A percentile compares a stretch with the other conserved stretches of the same genome.
These are phyloP conservation scores for Prunella fulvescens DNA, from an alignment of 2,113 vertebrate species.

Conservation along the genomic window DNA sequence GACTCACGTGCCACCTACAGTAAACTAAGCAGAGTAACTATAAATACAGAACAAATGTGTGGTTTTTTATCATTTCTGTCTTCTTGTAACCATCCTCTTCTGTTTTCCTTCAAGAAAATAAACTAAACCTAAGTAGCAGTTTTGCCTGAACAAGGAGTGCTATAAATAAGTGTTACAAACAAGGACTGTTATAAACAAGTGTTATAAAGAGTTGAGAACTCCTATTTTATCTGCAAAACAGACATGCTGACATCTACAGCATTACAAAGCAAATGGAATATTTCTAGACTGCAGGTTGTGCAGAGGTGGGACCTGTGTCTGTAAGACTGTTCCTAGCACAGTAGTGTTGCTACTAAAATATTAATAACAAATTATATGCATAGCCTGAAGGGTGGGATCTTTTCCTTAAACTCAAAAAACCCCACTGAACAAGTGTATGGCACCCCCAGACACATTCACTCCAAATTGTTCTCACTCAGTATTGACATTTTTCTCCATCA, in stretches of 20 bases:
- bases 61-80: neutral
- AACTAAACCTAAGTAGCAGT: neutral
- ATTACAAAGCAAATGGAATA: neutral
- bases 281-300: neutral
- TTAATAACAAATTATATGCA: neutral
- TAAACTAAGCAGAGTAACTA: neutral
- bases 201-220: neutral
- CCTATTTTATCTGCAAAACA: neutral
- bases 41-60: neutral
- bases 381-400: neutral
- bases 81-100: neutral
- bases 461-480: neutral
- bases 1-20: neutral
- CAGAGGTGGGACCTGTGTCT: neutral
- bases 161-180: neutral
- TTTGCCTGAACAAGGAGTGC: neutral
- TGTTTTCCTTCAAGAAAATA: neutral
- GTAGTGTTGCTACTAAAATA: neutral
- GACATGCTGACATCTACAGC: neutral
- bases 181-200: neutral
- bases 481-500: slow-evolving; percentile 27
- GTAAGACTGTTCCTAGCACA: neutral
- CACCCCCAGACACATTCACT: neutral
- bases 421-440: neutral
- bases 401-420: neutral